Evolutionary conservation across 2,113 vertebrate genomes (phyloP).

Genomic region (Fukomys damarensis): DNA sequence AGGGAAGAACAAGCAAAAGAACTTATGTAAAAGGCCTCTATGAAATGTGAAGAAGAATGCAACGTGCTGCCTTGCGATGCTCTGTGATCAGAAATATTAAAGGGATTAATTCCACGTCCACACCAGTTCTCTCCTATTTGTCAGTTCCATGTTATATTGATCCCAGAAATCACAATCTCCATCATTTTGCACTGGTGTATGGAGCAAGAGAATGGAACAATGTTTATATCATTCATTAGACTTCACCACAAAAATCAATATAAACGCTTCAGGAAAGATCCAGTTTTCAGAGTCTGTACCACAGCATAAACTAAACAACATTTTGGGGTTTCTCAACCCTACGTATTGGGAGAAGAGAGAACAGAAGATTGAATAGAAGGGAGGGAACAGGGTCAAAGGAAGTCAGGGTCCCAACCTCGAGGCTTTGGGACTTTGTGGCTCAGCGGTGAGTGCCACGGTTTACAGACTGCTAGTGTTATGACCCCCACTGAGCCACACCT

Average conservation of each 20-base stretch:
- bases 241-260: slow-evolving; percentile 39
- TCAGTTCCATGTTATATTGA: not conserved
- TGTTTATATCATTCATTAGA: not conserved
- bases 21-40: not conserved
- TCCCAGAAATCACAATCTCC: not conserved
- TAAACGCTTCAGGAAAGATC: not conserved
- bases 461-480: too few relatives aligned
- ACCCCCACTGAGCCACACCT: not conserved
- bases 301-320: not conserved
- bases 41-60: not conserved
- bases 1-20: not conserved
- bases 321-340: not conserved
- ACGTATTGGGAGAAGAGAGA: not conserved
- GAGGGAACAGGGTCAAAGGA: not conserved
- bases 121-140: not conserved
- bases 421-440: not conserved
- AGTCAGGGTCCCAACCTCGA: not conserved
- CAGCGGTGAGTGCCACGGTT: too few relatives aligned
- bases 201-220: not conserved
- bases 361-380: not conserved
- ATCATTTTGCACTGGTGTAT: not conserved
- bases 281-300: not conserved
- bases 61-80: accelerated
- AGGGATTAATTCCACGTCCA: not conserved
- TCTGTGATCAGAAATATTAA: not conserved